Conservation (phyloP, 2,888 invertebrate species). For the Drosophila ezoana region DNA sequence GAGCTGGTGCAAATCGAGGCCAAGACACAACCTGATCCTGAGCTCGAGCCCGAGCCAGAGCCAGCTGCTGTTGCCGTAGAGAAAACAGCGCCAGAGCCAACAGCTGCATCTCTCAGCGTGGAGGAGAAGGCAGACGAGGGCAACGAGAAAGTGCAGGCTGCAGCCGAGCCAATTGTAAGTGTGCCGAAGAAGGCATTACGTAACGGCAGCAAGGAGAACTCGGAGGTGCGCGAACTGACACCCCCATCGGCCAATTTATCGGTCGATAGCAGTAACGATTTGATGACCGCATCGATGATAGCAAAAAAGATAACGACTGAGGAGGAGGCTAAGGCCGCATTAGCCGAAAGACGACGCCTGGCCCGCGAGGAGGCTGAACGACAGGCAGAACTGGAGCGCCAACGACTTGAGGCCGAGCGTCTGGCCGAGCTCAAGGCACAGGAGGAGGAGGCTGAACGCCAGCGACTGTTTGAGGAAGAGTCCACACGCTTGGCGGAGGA, state of each 20-base stretch:
- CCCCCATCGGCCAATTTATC: conserved; percentile 54
- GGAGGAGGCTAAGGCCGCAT: conserved; percentile 96
- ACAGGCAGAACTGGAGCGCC: conserved; percentile 94
- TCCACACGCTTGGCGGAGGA: conserved; percentile 91
- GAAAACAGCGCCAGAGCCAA: background rate
- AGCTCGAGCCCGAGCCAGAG: conserved; percentile 70
- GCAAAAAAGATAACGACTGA: conserved; percentile 93
- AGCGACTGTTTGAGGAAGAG: conserved; percentile 92
- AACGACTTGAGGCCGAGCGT: conserved; percentile 90
- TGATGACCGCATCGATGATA: conserved; percentile 88
- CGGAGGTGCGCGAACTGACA: conserved; percentile 79
- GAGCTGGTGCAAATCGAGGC: conserved; percentile 18
- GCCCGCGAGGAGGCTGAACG: conserved; percentile 96
- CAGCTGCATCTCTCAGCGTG: conserved; percentile 55
- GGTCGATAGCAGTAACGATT: conserved; percentile 63
- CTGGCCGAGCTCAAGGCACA: conserved; percentile 90
- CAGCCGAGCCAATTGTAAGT: conserved; percentile 49
- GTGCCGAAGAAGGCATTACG: conserved; percentile 65
- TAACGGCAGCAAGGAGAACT: conserved; percentile 83
- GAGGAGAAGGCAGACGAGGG: conserved; percentile 83
- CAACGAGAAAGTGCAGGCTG: conserved; percentile 74
- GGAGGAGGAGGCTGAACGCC: conserved; percentile 92
- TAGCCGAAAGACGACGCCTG: conserved; percentile 94
- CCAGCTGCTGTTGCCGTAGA: conserved; percentile 47
- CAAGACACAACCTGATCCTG: conserved; percentile 12